Evolutionary conservation across 2,113 vertebrate genomes (phyloP).

Genomic region (Ardeotis arabs): DNA sequence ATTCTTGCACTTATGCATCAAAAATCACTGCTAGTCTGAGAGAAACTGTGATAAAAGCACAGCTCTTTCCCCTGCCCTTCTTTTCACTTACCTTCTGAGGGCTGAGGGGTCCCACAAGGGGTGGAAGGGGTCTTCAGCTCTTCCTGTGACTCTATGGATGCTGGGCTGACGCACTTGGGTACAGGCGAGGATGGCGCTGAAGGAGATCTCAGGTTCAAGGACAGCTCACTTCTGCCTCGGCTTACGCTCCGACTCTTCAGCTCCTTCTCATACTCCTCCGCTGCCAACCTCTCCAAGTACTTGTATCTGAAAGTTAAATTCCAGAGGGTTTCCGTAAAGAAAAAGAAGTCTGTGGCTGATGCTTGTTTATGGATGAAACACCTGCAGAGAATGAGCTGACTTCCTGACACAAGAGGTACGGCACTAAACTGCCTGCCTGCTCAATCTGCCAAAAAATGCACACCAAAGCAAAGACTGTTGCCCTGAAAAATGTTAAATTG

Average conservation of each 20-base stretch:
- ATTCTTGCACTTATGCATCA: not conserved
- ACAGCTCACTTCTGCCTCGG: constrained; percentile 88
- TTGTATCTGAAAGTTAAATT: constrained; percentile 91
- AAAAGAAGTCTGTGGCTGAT: constrained; percentile 70
- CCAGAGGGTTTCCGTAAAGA: constrained; percentile 81
- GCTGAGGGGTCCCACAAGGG: constrained; percentile 47
- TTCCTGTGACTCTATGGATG: constrained; percentile 74
- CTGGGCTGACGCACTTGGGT: constrained; percentile 73
- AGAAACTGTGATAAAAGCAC: not conserved
- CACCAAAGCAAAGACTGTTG: constrained; percentile 40
- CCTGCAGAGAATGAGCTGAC: constrained; percentile 73
- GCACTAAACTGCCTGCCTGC: constrained; percentile 47
- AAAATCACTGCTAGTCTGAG: not conserved
- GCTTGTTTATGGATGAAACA: constrained; percentile 79
- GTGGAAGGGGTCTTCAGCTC: constrained; percentile 44
- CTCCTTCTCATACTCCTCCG: constrained; percentile 89
- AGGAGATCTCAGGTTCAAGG: constrained; percentile 85
- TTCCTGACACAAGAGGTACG: constrained; percentile 62
- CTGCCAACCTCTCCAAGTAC: constrained; percentile 88
- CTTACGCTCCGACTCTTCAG: constrained; percentile 75
- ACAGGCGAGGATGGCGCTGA: constrained; percentile 67
- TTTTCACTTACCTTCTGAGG: constrained; percentile 77
- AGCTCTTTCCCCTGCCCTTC: not conserved
- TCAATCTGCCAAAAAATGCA: constrained; percentile 34
- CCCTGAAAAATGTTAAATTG: constrained; percentile 58